Conservation (phyloP, 2,113 vertebrate species). For the Dicerorhinus sumatrensis region DNA sequence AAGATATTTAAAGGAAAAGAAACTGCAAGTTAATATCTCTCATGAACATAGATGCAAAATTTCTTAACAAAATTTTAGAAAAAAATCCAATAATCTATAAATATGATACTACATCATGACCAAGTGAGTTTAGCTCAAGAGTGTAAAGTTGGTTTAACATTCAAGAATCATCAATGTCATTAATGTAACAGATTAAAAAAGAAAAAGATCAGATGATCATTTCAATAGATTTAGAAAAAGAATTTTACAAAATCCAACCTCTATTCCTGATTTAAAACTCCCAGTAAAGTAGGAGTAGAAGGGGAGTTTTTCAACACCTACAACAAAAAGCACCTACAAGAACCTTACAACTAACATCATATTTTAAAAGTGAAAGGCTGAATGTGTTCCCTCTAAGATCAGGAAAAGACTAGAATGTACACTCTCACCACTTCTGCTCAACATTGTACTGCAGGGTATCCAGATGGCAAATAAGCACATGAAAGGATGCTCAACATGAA, state of each 20-base stretch:
- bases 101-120: neutral
- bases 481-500: too few relatives aligned
- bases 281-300: neutral
- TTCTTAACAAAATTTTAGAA: neutral
- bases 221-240: neutral
- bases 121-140: neutral
- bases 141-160: neutral
- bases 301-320: neutral
- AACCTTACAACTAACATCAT: neutral
- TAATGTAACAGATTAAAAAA: neutral
- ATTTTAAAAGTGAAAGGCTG: neutral
- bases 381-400: neutral
- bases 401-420: too few relatives aligned
- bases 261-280: neutral
- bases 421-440: too few relatives aligned
- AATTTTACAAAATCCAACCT: neutral
- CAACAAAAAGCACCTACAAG: neutral
- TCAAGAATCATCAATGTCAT: neutral
- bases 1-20: neutral
- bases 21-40: neutral
- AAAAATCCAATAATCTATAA: constrained; percentile 22
- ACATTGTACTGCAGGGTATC: too few relatives aligned
- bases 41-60: neutral
- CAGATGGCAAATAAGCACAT: too few relatives aligned
- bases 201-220: neutral